phyloP scores from a whole-genome alignment of 2,888 invertebrate species.

The Drosophila bunnanda region DNA sequence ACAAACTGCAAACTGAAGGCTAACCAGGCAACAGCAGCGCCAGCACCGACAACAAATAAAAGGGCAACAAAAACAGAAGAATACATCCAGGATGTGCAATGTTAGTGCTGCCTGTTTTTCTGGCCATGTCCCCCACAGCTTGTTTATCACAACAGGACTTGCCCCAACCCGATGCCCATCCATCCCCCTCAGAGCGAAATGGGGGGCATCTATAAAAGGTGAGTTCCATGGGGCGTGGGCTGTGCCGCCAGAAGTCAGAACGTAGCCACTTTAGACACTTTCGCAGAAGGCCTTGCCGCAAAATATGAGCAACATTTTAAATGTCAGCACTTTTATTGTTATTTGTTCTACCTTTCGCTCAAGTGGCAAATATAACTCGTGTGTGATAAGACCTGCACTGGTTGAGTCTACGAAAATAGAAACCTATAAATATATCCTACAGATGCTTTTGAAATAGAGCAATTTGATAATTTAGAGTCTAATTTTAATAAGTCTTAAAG shows the following conservation, averaged over 20 bases:
- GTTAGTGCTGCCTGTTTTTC: conserved; percentile 62
- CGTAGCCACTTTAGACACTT: conserved; percentile 31
- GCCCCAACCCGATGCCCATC: background rate
- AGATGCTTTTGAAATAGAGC: background rate
- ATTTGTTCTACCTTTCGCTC: conserved; percentile 37
- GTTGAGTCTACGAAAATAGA: conserved; percentile 11
- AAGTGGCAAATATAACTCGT: conserved; percentile 19
- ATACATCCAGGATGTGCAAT: conserved; percentile 70
- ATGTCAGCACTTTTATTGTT: conserved; percentile 55
- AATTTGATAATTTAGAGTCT: background rate
- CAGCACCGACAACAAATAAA: conserved; percentile 41
- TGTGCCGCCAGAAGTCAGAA: conserved; percentile 12
- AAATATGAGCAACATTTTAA: conserved; percentile 53
- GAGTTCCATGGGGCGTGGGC: conserved; percentile 36
- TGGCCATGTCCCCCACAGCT: conserved; percentile 49
- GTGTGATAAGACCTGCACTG: conserved; percentile 7
- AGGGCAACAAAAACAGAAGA: conserved; percentile 46
- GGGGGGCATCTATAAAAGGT: conserved; percentile 71
- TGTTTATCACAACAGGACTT: conserved; percentile 61
- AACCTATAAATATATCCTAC: background rate
- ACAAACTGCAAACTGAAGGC: conserved; percentile 63
- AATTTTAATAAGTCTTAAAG: background rate
- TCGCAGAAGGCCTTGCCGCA: conserved; percentile 41
- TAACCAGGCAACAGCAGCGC: conserved; percentile 42
- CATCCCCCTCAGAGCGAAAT: conserved; percentile 54